These are phyloP conservation scores for Polydesmus complanatus DNA, from an alignment of 2,888 invertebrate species.

Conservation along the genomic window DNA sequence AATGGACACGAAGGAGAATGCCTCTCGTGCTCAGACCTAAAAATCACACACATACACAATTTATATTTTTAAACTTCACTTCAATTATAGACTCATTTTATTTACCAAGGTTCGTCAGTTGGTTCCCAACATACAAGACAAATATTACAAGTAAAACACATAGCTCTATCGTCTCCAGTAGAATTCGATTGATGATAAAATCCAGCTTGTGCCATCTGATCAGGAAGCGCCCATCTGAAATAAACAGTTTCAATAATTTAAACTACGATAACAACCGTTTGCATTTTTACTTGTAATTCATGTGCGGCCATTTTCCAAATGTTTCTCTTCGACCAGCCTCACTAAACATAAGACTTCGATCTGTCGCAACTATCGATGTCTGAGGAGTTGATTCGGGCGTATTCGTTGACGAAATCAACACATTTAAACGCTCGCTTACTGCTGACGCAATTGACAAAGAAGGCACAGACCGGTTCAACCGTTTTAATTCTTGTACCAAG, in stretches of 20 bases:
- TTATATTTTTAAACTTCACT: background rate
- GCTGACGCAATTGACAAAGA: conserved; percentile 79
- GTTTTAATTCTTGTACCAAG: conserved; percentile 66
- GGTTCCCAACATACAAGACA: conserved; percentile 95
- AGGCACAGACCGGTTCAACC: conserved; percentile 66
- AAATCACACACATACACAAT: background rate
- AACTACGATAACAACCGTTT: background rate
- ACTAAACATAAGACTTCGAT: conserved; percentile 59
- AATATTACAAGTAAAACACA: conserved; percentile 91
- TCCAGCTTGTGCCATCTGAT: conserved; percentile 93
- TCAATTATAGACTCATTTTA: background rate
- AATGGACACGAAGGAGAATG: conserved; percentile 88
- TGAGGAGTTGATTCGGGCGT: conserved; percentile 27
- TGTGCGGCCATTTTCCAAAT: conserved; percentile 88
- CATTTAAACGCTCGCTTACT: conserved; percentile 69
- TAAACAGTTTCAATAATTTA: background rate
- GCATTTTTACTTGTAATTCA: conserved; percentile 84
- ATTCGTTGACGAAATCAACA: conserved; percentile 47
- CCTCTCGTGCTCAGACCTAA: conserved; percentile 75
- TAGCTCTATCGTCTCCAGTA: conserved; percentile 80
- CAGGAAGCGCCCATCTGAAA: conserved; percentile 81
- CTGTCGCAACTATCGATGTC: conserved; percentile 22
- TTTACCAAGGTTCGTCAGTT: conserved; percentile 81
- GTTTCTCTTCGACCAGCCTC: conserved; percentile 81
- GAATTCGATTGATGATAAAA: conserved; percentile 88